Percentiles rank a stretch among this genome's conserved stretches.
These are phyloP conservation scores for Melieria picta DNA, from an alignment of 2,888 invertebrate species.

Conservation along the genomic window DNA sequence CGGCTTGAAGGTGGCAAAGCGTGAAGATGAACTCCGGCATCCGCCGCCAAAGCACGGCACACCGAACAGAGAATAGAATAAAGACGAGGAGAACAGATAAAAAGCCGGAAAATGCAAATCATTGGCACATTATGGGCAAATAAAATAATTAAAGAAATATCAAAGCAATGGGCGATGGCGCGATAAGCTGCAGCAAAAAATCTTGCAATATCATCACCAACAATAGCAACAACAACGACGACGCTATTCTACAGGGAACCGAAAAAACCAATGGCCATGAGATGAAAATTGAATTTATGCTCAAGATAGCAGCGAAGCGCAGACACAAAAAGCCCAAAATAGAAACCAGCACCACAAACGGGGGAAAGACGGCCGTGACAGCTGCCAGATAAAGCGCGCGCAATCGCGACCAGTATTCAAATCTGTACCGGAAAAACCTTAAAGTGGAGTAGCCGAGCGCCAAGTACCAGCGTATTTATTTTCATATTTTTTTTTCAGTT, in stretches of 20 bases:
- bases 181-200: not conserved
- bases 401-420: no score
- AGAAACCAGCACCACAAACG: no score
- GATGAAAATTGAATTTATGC: not conserved
- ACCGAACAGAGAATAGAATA: not conserved
- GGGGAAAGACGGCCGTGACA: no score
- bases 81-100: not conserved
- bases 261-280: not conserved
- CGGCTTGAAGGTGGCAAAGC: no score
- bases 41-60: not conserved
- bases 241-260: no score
- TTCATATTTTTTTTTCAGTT: no score
- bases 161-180: slow-evolving; percentile 1
- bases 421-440: no score
- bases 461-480: no score
- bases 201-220: not conserved
- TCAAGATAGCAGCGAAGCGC: not conserved
- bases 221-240: not conserved
- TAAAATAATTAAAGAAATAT: slow-evolving; percentile 17
- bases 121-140: slow-evolving; percentile 7
- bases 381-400: no score
- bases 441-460: no score
- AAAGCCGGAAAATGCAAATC: slow-evolving; percentile 18
- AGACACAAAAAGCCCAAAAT: no score
- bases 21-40: no score